A percentile compares a stretch with the other conserved stretches of the same genome.
Conservation (phyloP, 1,140 invertebrate genomes). For the Musca vetustissima region DNA sequence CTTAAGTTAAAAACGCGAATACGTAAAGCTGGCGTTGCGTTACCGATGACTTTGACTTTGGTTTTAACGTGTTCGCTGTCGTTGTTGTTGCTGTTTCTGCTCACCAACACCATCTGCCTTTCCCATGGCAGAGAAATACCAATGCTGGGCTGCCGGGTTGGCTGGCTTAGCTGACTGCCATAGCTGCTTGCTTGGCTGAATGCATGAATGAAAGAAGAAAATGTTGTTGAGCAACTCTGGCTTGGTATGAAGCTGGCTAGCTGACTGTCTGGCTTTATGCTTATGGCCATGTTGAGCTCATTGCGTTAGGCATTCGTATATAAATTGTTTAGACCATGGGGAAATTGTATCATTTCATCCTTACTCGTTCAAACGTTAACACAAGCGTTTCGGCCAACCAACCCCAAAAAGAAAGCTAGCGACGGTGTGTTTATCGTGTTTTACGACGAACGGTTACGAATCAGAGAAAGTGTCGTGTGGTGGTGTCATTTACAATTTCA, state of each 20-base stretch:
- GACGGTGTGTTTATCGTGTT: constrained; percentile 30
- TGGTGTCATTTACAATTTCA: constrained; percentile 24
- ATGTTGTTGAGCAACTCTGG: constrained; percentile 14
- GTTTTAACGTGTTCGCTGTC: background rate
- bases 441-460: too few relatives aligned
- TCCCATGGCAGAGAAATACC: too few relatives aligned
- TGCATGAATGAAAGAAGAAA: constrained; percentile 18
- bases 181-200: background rate
- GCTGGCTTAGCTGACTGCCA: background rate
- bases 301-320: constrained; percentile 38
- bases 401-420: constrained; percentile 32
- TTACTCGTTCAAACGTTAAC: constrained; percentile 54
- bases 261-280: background rate
- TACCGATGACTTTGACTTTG: background rate
- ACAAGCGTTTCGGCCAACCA: constrained; percentile 30
- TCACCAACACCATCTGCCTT: background rate
- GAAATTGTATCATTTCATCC: constrained; percentile 57
- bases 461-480: constrained; percentile 46
- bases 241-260: background rate
- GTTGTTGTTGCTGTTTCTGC: background rate
- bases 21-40: constrained; percentile 45
- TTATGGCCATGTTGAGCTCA: background rate
- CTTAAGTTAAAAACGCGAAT: constrained; percentile 50
- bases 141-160: background rate
- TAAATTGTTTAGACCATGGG: constrained; percentile 54